These are phyloP conservation scores for Fundulus diaphanus DNA, from an alignment of 2,797 vertebrate species.

Conservation along the genomic window DNA sequence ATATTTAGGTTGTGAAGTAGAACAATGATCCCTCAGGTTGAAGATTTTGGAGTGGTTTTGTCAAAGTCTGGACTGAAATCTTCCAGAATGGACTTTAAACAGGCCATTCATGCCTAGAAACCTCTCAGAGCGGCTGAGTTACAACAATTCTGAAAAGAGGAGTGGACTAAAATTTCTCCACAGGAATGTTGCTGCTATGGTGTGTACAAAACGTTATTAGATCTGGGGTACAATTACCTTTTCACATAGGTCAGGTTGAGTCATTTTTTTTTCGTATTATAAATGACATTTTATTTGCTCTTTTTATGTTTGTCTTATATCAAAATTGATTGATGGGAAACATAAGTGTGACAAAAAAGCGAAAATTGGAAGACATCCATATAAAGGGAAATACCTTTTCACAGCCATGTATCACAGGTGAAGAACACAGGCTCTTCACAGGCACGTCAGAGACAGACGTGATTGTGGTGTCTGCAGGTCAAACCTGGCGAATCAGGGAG, in stretches of 20 bases:
- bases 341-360: background rate
- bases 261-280: background rate
- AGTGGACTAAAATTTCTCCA: background rate
- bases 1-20: too few relatives aligned
- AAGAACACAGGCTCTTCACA: background rate
- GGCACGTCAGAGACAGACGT: background rate
- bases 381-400: background rate
- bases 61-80: too few relatives aligned
- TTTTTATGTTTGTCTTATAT: background rate
- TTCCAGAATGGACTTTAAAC: too few relatives aligned
- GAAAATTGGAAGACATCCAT: background rate
- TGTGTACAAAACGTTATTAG: background rate
- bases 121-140: too few relatives aligned
- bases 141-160: too few relatives aligned
- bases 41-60: too few relatives aligned
- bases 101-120: too few relatives aligned
- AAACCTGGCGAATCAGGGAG: conserved; percentile 4
- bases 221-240: too few relatives aligned
- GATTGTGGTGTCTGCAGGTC: background rate
- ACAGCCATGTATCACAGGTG: background rate
- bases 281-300: background rate
- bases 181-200: background rate
- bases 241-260: background rate
- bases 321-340: background rate
- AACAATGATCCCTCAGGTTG: too few relatives aligned